Conservation (phyloP, 2,113 vertebrate genomes). For the Brienomyrus brachyistius region DNA sequence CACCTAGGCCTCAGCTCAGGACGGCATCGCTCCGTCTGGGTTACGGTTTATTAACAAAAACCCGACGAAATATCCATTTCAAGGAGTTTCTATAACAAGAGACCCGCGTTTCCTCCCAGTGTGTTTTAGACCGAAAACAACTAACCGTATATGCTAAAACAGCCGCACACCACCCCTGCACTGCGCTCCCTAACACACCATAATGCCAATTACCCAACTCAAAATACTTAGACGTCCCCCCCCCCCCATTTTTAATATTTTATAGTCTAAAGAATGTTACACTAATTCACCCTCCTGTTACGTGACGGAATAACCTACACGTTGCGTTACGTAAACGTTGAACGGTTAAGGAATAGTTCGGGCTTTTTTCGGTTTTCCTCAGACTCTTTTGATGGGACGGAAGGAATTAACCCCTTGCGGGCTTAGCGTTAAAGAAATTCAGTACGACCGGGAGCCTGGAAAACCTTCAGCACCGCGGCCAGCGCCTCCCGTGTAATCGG, state of each 20-base stretch:
- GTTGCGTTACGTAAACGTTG: neutral
- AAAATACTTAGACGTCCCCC: neutral
- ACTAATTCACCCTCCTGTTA: neutral
- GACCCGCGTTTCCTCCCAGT: neutral
- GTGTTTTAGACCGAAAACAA: neutral
- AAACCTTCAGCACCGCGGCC: conserved; percentile 22
- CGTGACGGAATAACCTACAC: neutral
- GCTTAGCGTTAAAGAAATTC: neutral
- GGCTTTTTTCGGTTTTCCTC: neutral
- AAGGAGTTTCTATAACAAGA: neutral
- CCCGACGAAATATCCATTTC: neutral
- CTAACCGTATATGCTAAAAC: neutral
- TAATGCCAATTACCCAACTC: neutral
- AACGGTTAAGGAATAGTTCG: neutral
- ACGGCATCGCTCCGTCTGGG: neutral
- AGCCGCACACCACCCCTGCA: neutral
- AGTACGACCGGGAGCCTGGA: neutral
- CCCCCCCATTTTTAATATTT: neutral
- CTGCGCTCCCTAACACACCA: neutral
- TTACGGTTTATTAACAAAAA: neutral
- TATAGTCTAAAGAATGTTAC: neutral
- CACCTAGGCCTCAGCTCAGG: neutral
- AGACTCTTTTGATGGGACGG: neutral
- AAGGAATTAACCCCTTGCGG: neutral
- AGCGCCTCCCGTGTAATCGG: conserved; percentile 8